Evolutionary conservation across 1,140 invertebrate species (phyloP).

Genomic region (Drosophila insularis): DNA sequence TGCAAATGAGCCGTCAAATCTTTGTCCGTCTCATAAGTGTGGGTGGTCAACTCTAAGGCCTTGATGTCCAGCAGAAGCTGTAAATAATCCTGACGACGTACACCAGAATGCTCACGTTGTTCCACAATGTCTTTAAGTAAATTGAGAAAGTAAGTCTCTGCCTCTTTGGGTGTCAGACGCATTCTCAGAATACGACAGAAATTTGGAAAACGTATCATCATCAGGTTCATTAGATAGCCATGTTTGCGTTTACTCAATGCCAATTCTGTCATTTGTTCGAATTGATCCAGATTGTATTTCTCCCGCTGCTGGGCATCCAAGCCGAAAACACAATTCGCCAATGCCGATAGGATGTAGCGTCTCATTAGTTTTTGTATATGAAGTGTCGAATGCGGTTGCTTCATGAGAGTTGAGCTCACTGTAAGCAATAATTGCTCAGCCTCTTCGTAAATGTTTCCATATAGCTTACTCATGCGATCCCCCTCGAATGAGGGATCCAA

Average conservation of each 20-base stretch:
- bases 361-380: conserved; percentile 74
- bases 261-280: conserved; percentile 75
- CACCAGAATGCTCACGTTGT: conserved; percentile 82
- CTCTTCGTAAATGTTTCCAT: conserved; percentile 67
- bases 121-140: conserved; percentile 82
- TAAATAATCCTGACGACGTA: conserved; percentile 83
- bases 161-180: conserved; percentile 56
- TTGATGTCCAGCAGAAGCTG: conserved; percentile 82
- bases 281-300: conserved; percentile 60
- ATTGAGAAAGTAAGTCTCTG: conserved; percentile 82
- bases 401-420: conserved; percentile 58
- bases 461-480: conserved; percentile 84
- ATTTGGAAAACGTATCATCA: conserved; percentile 71
- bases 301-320: conserved; percentile 45
- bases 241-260: conserved; percentile 68
- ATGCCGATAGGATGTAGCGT: conserved; percentile 55
- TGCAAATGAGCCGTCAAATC: conserved; percentile 62
- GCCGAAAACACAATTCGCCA: conserved; percentile 73
- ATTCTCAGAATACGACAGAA: conserved; percentile 58
- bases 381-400: conserved; percentile 54
- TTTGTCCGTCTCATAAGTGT: conserved; percentile 63
- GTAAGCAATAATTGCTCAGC: conserved; percentile 53
- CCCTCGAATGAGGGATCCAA: conserved; percentile 86
- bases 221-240: conserved; percentile 61
- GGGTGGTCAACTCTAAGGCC: conserved; percentile 65